phyloP scores from a whole-genome alignment of 2,797 vertebrate genomes.

The Trematomus bernacchii region DNA sequence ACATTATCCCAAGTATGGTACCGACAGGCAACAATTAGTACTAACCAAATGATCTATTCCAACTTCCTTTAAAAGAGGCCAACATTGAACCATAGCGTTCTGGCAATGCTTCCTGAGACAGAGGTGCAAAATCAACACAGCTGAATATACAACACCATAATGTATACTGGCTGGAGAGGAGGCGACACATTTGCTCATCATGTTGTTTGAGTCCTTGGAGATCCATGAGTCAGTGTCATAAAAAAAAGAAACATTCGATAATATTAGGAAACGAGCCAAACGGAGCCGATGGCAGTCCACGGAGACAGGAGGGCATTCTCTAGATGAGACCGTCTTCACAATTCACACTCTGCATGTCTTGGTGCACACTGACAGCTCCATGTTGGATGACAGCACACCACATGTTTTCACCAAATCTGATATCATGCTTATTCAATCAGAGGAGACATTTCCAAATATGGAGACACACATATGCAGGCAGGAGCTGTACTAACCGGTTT shows the following conservation, averaged over 20 bases:
- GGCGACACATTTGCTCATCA: slow-evolving; percentile 21
- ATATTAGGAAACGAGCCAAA: slow-evolving; percentile 39
- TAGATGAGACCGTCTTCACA: slow-evolving; percentile 52
- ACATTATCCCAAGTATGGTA: slow-evolving; percentile 39
- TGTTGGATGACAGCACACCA: slow-evolving; percentile 73
- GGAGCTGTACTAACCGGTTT: slow-evolving; percentile 24
- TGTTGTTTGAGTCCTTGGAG: slow-evolving; percentile 37
- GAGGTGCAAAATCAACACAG: slow-evolving; percentile 6
- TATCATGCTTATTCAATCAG: slow-evolving; percentile 77
- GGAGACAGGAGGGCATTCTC: slow-evolving; percentile 42
- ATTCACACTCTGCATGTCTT: slow-evolving; percentile 62
- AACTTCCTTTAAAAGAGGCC: slow-evolving; percentile 23
- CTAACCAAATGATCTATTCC: slow-evolving; percentile 37
- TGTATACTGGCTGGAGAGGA: slow-evolving; percentile 1
- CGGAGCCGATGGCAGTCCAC: slow-evolving; percentile 39
- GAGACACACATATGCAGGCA: slow-evolving; percentile 32
- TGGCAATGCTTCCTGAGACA: background rate
- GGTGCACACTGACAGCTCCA: slow-evolving; percentile 63
- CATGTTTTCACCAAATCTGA: slow-evolving; percentile 73
- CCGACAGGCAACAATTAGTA: slow-evolving; percentile 38
- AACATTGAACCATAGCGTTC: slow-evolving; percentile 4
- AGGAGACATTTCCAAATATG: slow-evolving; percentile 69
- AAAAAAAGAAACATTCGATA: background rate
- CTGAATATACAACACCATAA: slow-evolving; percentile 2
- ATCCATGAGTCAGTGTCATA: slow-evolving; percentile 20